Conservation (phyloP, 2,797 vertebrate genomes). For the Sitta carolinensis region DNA sequence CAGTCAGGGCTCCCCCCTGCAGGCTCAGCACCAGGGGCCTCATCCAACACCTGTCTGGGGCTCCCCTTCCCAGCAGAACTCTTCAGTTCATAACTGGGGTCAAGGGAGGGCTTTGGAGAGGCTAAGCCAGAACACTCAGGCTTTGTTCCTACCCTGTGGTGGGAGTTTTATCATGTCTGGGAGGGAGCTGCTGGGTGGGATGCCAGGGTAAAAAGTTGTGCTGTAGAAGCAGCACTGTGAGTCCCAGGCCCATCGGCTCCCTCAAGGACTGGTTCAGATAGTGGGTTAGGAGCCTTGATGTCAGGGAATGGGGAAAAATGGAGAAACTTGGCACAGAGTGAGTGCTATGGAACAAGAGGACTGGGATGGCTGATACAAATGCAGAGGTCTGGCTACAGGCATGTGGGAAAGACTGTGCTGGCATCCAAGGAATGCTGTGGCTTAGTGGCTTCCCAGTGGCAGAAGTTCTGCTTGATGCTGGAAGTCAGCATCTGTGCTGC, state of each 20-base stretch:
- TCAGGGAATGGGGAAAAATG: neutral
- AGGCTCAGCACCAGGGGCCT: neutral
- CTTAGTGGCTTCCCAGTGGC: neutral
- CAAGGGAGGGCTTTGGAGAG: neutral
- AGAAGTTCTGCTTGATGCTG: neutral
- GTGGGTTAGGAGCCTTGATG: neutral
- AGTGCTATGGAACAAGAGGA: neutral
- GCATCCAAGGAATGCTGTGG: neutral
- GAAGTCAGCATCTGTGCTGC: neutral
- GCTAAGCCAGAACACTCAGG: neutral
- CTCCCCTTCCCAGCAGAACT: neutral
- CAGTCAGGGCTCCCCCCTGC: neutral
- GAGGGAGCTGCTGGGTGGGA: neutral
- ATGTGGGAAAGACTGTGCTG: neutral
- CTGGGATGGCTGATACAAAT: neutral
- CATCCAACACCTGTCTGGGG: neutral
- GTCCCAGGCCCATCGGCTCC: neutral
- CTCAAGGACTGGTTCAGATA: neutral
- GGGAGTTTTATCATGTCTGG: neutral
- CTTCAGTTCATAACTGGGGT: neutral
- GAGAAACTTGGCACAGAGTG: neutral
- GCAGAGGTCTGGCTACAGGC: neutral
- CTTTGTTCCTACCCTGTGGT: neutral
- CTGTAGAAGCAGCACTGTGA: neutral
- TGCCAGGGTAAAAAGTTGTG: neutral